Percentiles rank a stretch among this genome's conserved stretches.
Conservation (phyloP, 35 echinoderm and acorn worm species). For the Ptychodera flava region DNA sequence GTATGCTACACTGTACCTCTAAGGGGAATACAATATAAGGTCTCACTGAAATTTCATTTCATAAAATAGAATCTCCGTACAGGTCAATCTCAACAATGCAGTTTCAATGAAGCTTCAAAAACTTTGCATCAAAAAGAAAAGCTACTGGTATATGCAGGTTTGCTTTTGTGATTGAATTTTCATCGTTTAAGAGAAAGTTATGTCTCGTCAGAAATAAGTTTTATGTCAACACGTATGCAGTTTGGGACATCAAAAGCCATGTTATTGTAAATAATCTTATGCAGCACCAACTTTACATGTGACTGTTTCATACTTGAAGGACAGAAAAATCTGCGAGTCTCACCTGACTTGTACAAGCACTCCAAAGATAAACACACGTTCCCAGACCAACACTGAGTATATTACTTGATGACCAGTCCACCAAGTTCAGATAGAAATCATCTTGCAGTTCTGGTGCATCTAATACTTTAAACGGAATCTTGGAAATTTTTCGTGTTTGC, state of each 20-base stretch:
- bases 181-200: not conserved
- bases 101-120: too few relatives aligned
- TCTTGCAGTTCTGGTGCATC: slow-evolving; percentile 94
- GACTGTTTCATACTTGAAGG: too few relatives aligned
- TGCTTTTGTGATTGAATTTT: not conserved
- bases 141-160: not conserved
- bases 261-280: too few relatives aligned
- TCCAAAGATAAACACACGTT: slow-evolving; percentile 98
- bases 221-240: slow-evolving; percentile 3
- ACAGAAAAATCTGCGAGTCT: too few relatives aligned
- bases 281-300: too few relatives aligned
- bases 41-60: too few relatives aligned
- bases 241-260: too few relatives aligned
- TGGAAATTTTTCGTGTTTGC: slow-evolving; percentile 96
- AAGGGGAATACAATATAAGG: too few relatives aligned
- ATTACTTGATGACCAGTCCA: slow-evolving; percentile 95
- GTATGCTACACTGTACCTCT: too few relatives aligned
- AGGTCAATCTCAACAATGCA: too few relatives aligned
- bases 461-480: slow-evolving; percentile 97
- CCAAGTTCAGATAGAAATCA: slow-evolving; percentile 89
- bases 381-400: slow-evolving; percentile 94
- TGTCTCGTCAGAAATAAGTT: not conserved
- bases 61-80: too few relatives aligned
- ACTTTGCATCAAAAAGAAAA: too few relatives aligned
- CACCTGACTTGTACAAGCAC: slow-evolving; percentile 99